Conservation (phyloP, 2,113 vertebrate genomes). For the Megaceryle maxima region DNA sequence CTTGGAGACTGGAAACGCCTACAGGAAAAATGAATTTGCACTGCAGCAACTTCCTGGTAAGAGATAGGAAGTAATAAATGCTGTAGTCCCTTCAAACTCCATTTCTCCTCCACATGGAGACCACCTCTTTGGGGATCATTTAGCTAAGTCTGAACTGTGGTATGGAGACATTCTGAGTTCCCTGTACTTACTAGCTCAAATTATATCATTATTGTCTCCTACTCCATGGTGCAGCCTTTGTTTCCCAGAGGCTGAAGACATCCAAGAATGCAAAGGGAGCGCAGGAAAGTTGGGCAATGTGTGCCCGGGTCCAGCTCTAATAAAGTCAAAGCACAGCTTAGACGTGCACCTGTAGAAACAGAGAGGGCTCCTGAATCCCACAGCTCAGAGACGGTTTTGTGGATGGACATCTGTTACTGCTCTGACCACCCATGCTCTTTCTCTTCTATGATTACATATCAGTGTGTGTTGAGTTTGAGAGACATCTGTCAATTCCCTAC, state of each 20-base stretch:
- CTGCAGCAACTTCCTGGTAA: accelerated
- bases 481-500: neutral
- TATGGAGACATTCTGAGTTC: neutral
- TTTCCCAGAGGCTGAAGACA: neutral
- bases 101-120: accelerated
- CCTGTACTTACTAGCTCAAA: neutral
- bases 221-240: accelerated
- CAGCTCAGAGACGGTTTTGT: neutral
- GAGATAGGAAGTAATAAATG: neutral
- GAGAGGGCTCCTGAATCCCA: neutral
- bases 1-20: neutral
- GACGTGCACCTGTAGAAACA: accelerated
- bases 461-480: neutral
- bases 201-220: neutral
- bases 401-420: neutral
- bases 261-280: neutral
- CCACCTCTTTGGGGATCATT: neutral
- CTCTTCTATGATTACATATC: neutral
- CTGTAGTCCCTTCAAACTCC: neutral
- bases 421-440: neutral
- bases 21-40: neutral
- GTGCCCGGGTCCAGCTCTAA: neutral
- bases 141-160: neutral
- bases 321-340: neutral
- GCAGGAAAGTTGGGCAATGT: neutral